Percentiles rank a stretch among this genome's conserved stretches.
phyloP scores from a whole-genome alignment of 2,113 vertebrate genomes.

The Brachirus orientalis region DNA sequence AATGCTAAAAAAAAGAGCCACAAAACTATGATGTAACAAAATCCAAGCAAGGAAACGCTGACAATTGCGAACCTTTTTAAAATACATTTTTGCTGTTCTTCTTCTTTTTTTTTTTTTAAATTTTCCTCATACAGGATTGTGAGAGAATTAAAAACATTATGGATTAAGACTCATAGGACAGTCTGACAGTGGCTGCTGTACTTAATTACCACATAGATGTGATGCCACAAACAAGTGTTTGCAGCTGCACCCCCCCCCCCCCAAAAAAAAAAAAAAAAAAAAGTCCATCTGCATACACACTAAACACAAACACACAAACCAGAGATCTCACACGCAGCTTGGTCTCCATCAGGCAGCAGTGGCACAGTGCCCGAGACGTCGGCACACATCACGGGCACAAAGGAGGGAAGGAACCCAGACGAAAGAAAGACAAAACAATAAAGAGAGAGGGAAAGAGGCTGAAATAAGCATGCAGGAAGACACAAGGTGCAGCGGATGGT shows the following conservation, averaged over 20 bases:
- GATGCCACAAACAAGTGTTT: constrained; percentile 70
- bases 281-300: constrained; percentile 68
- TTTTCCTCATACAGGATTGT: not conserved
- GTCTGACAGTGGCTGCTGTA: constrained; percentile 11
- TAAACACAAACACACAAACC: constrained; percentile 17
- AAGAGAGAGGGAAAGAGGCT: constrained; percentile 21
- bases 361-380: constrained; percentile 75
- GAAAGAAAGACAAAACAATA: constrained; percentile 34
- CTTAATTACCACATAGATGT: constrained; percentile 50
- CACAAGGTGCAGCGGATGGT: constrained; percentile 21
- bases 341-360: constrained; percentile 61
- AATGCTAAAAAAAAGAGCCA: too few relatives aligned
- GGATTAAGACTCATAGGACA: not conserved
- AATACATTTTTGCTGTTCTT: not conserved
- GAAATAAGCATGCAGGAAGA: constrained; percentile 39
- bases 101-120: not conserved
- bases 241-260: constrained; percentile 68
- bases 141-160: not conserved
- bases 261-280: too few relatives aligned
- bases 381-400: constrained; percentile 72
- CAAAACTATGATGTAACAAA: too few relatives aligned
- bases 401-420: constrained; percentile 60
- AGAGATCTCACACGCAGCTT: constrained; percentile 34
- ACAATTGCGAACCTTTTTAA: too few relatives aligned
- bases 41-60: too few relatives aligned